Conservation (phyloP, 2,797 vertebrate species). For the Gymnocypris eckloni region DNA sequence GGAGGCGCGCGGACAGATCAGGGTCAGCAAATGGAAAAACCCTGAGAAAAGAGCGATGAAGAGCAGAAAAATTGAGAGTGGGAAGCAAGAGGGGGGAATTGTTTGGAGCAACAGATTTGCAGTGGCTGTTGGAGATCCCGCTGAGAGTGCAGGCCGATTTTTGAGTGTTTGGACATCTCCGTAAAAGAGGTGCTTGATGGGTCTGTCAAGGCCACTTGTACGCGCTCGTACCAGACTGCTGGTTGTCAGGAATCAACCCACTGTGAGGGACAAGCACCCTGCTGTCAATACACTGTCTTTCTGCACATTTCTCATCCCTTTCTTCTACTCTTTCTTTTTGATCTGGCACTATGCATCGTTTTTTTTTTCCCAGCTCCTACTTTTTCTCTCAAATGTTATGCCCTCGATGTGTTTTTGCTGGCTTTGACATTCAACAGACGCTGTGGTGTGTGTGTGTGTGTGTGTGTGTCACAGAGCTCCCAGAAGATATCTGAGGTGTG, state of each 20-base stretch:
- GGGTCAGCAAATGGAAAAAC: constrained; percentile 39
- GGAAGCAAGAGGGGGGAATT: not conserved
- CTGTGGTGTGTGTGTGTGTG: constrained; percentile 21
- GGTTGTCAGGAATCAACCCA: not conserved
- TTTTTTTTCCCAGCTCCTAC: not conserved
- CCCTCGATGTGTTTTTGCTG: constrained; percentile 32
- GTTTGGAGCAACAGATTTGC: not conserved
- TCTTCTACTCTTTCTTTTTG: constrained; percentile 26
- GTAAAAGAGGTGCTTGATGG: constrained; percentile 40
- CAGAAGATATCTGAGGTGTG: constrained; percentile 30
- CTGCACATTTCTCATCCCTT: constrained; percentile 25
- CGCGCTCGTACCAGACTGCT: not conserved
- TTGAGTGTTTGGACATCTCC: constrained; percentile 39
- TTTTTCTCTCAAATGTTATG: constrained; percentile 25
- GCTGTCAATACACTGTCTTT: constrained; percentile 50
- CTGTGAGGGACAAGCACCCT: constrained; percentile 56
- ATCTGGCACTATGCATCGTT: not conserved
- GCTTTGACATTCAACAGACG: constrained; percentile 38
- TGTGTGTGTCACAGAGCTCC: constrained; percentile 3
- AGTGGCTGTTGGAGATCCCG: not conserved
- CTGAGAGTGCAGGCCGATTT: constrained; percentile 19
- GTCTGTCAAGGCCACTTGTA: constrained; percentile 4
- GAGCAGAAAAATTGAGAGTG: not conserved
- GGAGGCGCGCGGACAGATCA: constrained; percentile 17
- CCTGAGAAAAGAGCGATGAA: not conserved